phyloP scores from a whole-genome alignment of 1,140 invertebrate species.

The Dendroctonus valens region DNA sequence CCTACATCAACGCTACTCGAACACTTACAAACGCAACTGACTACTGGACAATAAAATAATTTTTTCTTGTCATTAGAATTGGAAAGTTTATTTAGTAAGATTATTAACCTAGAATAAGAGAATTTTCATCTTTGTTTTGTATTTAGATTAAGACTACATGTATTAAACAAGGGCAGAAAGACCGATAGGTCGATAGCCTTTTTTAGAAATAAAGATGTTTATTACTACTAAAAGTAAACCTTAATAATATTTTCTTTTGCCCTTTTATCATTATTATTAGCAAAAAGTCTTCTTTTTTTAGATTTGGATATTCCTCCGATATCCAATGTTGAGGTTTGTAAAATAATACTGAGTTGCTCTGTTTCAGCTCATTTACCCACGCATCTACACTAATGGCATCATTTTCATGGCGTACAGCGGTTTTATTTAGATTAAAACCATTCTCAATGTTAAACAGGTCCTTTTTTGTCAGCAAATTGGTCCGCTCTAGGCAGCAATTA shows the following conservation, averaged over 20 bases:
- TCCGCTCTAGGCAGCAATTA: neutral
- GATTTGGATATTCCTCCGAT: neutral
- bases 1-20: too few species aligned
- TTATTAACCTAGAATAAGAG: too few species aligned
- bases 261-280: conserved; percentile 9
- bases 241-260: neutral
- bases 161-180: too few species aligned
- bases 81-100: too few species aligned
- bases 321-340: conserved; percentile 2
- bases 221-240: neutral
- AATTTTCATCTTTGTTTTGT: too few species aligned
- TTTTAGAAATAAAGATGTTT: too few species aligned
- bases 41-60: too few species aligned
- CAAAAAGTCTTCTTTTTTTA: conserved; percentile 10
- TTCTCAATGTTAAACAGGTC: conserved; percentile 10
- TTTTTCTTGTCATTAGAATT: too few species aligned
- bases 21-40: too few species aligned
- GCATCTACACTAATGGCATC: conserved; percentile 10
- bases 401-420: conserved; percentile 6
- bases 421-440: conserved; percentile 6
- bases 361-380: conserved; percentile 4
- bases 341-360: conserved; percentile 5
- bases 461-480: conserved; percentile 5
- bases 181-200: too few species aligned
- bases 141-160: too few species aligned